Percentiles rank a stretch among this genome's conserved stretches.
Evolutionary conservation across 2,113 vertebrate species (phyloP).

Genomic region (Melanerpes formicivorus): DNA sequence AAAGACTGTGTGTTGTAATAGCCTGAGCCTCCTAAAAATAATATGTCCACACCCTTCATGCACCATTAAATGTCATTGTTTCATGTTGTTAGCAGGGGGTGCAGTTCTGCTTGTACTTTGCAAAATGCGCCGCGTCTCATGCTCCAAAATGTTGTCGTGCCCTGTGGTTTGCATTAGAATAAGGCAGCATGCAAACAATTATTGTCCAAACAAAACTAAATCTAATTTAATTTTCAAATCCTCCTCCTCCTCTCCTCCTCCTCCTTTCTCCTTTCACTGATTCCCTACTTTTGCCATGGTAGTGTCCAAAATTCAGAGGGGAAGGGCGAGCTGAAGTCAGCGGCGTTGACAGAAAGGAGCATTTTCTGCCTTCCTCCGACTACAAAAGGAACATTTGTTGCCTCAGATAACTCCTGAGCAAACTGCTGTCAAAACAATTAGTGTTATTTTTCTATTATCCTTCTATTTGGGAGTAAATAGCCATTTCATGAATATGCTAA

Average conservation of each 20-base stretch:
- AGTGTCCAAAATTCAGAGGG: conserved; percentile 1
- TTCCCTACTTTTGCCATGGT: background rate
- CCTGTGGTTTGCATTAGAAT: background rate
- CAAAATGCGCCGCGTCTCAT: background rate
- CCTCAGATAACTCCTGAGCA: conserved; percentile 77
- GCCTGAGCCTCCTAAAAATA: background rate
- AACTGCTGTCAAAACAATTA: conserved; percentile 85
- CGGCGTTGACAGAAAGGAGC: conserved; percentile 39
- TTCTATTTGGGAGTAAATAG: conserved; percentile 81
- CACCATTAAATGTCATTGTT: background rate
- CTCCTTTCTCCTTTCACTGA: background rate
- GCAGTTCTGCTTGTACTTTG: background rate
- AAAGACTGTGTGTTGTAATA: background rate
- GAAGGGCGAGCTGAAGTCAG: conserved; percentile 63
- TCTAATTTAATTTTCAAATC: background rate
- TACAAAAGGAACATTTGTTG: conserved; percentile 82
- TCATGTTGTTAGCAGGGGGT: background rate
- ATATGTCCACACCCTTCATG: background rate
- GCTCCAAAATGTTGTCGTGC: background rate
- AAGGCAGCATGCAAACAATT: background rate
- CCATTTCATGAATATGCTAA: conserved; percentile 85
- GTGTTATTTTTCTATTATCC: conserved; percentile 86
- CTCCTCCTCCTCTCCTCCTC: background rate
- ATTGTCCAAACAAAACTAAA: background rate
- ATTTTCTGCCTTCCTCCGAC: conserved; percentile 55